Base-by-base conservation (phyloP, 2,797 vertebrate genomes). In the Pagetopsis macropterus region DNA sequence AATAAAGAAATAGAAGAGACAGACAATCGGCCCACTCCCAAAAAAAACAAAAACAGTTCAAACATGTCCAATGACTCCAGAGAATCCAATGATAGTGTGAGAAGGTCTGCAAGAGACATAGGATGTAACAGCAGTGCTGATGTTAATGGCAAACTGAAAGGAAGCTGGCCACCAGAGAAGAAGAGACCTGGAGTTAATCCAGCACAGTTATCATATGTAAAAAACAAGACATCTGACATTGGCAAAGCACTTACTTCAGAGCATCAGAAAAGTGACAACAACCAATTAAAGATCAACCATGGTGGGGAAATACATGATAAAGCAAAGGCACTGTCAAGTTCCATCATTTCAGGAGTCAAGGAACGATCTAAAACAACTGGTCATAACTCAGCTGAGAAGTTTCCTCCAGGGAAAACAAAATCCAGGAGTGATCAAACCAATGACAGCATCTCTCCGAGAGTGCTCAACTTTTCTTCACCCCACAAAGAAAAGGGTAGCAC, bases 91-190 rank as follows among this genome's bases (percentile, higher is more conserved):
- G 46, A 54, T 65, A 46, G 65, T 27, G 55, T 17, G 37, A 21
- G 63, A 61, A 86, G 83, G 1, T 31, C 60, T 21, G 15, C 59
- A 17, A 85, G 59, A 61, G 84, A 83, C 15, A n/a, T 3, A 0
- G 68, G 23, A 48, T 5, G 3, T 7, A 65, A 81, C 69, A 77
- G n/a, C 61, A 70, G 27, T 48, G 67, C 64, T 50, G 81, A 89
- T 43, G 67, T 75, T 2, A 88, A 71, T 31, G 93, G 84, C 11
- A 95, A 94, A 80, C 63, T 93, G 48, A 93, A 78, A 82, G 70
- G 45, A 0, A 87, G 50, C 65, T 95, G 95, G 94, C 93, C 94
- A 1, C 94, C 94, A 68, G 82, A 93, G 86, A 93, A 90, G 74
- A 89, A 50, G 61, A 44, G 6, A 23, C 19, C 43, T 6, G 49